A percentile compares a stretch with the other conserved stretches of the same genome.
phyloP scores from a whole-genome alignment of 2,888 invertebrate genomes.

The Oeneis ivallda region DNA sequence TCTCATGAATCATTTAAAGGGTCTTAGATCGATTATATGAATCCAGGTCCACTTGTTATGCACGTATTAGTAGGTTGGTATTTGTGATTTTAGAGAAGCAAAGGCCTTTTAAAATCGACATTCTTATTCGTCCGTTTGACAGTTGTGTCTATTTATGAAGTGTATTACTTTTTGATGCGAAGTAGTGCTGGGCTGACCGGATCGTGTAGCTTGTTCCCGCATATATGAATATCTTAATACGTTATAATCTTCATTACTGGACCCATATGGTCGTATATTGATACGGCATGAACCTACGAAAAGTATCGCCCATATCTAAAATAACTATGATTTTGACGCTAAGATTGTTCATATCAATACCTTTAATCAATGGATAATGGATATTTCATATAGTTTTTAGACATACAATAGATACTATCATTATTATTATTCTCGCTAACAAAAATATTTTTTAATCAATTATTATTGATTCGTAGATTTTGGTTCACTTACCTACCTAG shows the following conservation, averaged over 20 bases:
- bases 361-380: not conserved
- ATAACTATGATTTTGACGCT: conserved; percentile 7
- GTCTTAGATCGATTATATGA: conserved; percentile 37
- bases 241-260: conserved; percentile 26
- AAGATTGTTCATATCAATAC: not conserved
- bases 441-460: no score
- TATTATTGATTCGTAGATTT: no score
- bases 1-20: conserved; percentile 40
- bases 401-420: not conserved
- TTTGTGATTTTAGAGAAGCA: conserved; percentile 38
- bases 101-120: conserved; percentile 41
- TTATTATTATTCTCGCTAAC: no score
- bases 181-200: conserved; percentile 24
- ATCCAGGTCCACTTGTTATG: conserved; percentile 36
- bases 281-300: not conserved
- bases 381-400: not conserved
- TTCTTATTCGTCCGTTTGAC: conserved; percentile 41
- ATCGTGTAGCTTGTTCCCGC: conserved; percentile 23
- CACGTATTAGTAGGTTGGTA: conserved; percentile 28
- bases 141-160: conserved; percentile 37
- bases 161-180: conserved; percentile 24
- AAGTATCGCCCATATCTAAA: conserved; percentile 5
- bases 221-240: conserved; percentile 38
- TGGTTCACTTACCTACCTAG: not conserved
- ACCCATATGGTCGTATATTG: not conserved